phyloP scores from a whole-genome alignment of 2,888 invertebrate species.

The Sialis fuliginosa region DNA sequence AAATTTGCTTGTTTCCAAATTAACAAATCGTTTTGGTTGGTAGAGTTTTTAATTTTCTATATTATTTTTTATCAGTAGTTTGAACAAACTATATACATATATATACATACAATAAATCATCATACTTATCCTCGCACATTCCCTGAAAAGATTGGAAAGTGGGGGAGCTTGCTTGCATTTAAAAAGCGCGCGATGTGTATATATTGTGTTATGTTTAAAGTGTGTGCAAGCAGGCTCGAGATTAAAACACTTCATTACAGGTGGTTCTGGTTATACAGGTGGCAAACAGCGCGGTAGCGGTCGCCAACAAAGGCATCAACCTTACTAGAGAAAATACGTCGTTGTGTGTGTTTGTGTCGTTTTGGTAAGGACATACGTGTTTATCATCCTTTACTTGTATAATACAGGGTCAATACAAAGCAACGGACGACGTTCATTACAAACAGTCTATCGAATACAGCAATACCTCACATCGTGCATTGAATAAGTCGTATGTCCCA shows the following conservation, averaged over 20 bases:
- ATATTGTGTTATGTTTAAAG: neutral
- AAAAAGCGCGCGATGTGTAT: neutral
- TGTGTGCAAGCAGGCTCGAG: conserved; percentile 4
- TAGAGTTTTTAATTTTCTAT: neutral
- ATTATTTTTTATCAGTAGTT: too few relatives aligned
- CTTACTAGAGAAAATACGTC: conserved; percentile 41
- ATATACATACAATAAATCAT: too few relatives aligned
- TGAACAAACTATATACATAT: too few relatives aligned
- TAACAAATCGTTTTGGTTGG: neutral
- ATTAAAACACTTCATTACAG: conserved; percentile 3
- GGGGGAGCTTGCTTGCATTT: conserved; percentile 3
- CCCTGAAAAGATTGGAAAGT: too few relatives aligned
- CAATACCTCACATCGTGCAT: too few relatives aligned
- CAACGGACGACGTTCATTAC: too few relatives aligned
- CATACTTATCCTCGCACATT: too few relatives aligned
- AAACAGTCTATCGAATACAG: too few relatives aligned
- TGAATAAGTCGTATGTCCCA: too few relatives aligned
- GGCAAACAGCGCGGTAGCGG: conserved; percentile 66
- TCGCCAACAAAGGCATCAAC: conserved; percentile 76
- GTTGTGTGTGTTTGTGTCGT: conserved; percentile 1
- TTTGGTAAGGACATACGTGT: conserved; percentile 7
- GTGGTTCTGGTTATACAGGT: conserved; percentile 47
- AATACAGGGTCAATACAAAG: too few relatives aligned
- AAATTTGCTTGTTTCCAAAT: too few relatives aligned
- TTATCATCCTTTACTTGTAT: neutral